These are phyloP conservation scores for Synanthedon andrenaeformis DNA, from an alignment of 2,888 invertebrate genomes.

Conservation along the genomic window DNA sequence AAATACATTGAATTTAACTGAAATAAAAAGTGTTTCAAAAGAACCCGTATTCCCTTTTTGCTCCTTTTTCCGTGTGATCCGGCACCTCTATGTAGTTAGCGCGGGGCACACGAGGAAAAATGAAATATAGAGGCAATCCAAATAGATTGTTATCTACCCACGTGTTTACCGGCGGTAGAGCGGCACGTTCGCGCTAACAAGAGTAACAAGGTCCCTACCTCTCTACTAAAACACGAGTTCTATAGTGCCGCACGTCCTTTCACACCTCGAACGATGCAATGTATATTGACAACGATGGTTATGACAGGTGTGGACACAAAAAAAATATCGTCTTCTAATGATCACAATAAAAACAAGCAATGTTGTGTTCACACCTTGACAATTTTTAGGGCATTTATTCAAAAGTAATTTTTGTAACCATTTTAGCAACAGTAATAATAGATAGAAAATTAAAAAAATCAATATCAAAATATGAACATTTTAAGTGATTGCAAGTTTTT, in stretches of 20 bases:
- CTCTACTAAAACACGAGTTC: slow-evolving; percentile 19
- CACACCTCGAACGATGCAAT: slow-evolving; percentile 16
- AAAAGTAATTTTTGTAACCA: too few relatives aligned
- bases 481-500: too few relatives aligned
- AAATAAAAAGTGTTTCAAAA: slow-evolving; percentile 17
- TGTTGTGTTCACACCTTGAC: too few relatives aligned
- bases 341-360: too few relatives aligned
- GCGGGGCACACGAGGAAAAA: slow-evolving; percentile 59
- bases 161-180: slow-evolving; percentile 64
- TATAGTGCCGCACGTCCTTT: slow-evolving; percentile 23
- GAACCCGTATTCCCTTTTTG: slow-evolving; percentile 56
- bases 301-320: slow-evolving; percentile 49
- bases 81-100: slow-evolving; percentile 64
- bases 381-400: too few relatives aligned
- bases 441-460: too few relatives aligned
- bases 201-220: slow-evolving; percentile 18
- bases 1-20: too few relatives aligned
- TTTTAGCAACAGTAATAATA: too few relatives aligned
- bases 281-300: slow-evolving; percentile 44
- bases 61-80: slow-evolving; percentile 33
- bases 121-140: slow-evolving; percentile 72
- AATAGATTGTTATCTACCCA: slow-evolving; percentile 71
- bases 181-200: slow-evolving; percentile 67
- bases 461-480: too few relatives aligned
- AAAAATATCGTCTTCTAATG: not conserved